These are phyloP conservation scores for Calephelis perditalis DNA, from an alignment of 2,888 invertebrate genomes.

Conservation along the genomic window DNA sequence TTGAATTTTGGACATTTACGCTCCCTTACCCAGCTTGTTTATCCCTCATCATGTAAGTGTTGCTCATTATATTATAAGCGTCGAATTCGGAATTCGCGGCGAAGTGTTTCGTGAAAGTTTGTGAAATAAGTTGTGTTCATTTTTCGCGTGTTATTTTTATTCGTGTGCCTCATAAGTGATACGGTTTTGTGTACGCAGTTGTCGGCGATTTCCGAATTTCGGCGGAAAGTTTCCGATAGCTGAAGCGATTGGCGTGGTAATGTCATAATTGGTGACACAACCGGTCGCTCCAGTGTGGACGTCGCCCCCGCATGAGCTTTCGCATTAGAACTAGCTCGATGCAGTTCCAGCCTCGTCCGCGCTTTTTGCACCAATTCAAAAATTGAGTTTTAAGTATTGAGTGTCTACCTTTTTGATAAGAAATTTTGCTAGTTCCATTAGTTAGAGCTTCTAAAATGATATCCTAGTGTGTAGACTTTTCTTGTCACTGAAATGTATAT, in stretches of 20 bases:
- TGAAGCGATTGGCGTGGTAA: constrained; percentile 54
- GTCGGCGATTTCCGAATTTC: constrained; percentile 68
- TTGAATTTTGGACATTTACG: constrained; percentile 70
- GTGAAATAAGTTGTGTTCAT: constrained; percentile 58
- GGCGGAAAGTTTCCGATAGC: constrained; percentile 57
- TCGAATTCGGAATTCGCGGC: constrained; percentile 73
- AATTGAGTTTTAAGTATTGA: constrained; percentile 48
- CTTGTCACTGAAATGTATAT: too few species aligned
- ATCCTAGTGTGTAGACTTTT: too few species aligned
- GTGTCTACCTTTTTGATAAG: not conserved
- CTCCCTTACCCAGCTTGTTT: constrained; percentile 76
- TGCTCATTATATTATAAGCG: constrained; percentile 66
- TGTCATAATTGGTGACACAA: constrained; percentile 35
- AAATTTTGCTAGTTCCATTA: not conserved
- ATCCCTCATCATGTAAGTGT: constrained; percentile 76
- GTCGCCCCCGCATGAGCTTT: constrained; percentile 56
- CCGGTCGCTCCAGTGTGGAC: constrained; percentile 45
- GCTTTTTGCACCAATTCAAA: constrained; percentile 43
- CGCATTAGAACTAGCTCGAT: constrained; percentile 44
- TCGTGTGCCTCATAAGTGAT: constrained; percentile 25
- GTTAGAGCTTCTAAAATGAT: too few species aligned
- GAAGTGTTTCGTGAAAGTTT: constrained; percentile 69
- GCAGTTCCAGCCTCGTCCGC: constrained; percentile 36
- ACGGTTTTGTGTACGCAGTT: constrained; percentile 43
- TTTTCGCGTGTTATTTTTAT: constrained; percentile 22